Evolutionary conservation across 2,888 invertebrate species (phyloP), one percentile per base, ranked within the genome.

Genomic region (Allacma fusca): DNA sequence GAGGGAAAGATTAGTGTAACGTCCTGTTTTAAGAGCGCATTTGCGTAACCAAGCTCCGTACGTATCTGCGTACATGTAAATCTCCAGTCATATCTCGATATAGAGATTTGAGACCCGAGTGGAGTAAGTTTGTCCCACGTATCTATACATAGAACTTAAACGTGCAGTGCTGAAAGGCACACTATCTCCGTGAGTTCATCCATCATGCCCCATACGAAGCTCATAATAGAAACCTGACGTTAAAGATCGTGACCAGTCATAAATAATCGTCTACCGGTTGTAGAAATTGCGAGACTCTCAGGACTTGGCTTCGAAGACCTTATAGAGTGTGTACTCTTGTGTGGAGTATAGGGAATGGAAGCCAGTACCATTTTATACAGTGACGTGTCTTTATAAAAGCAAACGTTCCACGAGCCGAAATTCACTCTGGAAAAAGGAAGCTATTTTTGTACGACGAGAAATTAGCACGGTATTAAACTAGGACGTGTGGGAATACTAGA

Each of bases 171-270:
- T 50, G 50, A 50, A 50, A 50, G 50, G 9, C 50, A 9, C 19
- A 34, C 9, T 50, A 50, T 50, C 50, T 50, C 5, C 50, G 21
- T 16, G 13, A 28, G 57, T 23, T 57, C 71, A 57, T 71, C 50
- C 57, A 57, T 71, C 71, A 71, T 71, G 29, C 71, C 57, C 71
- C 71, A 71, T 71, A 28, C 71, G 71, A 57, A 40, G 72, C 62
- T 50, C 40, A 73, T 73, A 73, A 73, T 73, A 73, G 59, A 73
- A 73, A 34, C 29, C 40, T 73, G 72, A 73, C 72, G 62, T 28
- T 59, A 34, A 73, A 62, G 72, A 73, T 73, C 72, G 62, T 73
- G 59, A 62, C 62, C 62, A 73, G 28, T 73, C 72, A 73, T 73
- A 73, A 73, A 73, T 73, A 73, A 73, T 73, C 57, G 59, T 26